Conservation (phyloP, 2,888 invertebrate species). For the Sinotaia quadrata region DNA sequence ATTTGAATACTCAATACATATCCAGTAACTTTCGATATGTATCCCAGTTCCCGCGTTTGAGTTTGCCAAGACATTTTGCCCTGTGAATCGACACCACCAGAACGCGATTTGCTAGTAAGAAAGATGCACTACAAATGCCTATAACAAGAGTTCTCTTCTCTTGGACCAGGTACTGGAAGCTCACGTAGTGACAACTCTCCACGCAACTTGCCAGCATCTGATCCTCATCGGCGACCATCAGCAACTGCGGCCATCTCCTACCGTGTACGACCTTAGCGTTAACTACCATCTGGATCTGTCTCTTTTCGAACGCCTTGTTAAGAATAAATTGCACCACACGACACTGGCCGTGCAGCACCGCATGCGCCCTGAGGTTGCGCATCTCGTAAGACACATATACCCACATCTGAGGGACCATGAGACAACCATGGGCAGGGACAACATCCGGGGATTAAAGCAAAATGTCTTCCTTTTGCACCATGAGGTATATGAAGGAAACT, state of each 20-base stretch:
- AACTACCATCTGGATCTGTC: constrained; percentile 82
- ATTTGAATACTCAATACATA: too few relatives aligned
- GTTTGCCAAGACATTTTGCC: too few relatives aligned
- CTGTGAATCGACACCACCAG: too few relatives aligned
- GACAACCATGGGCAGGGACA: constrained; percentile 39
- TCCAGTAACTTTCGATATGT: too few relatives aligned
- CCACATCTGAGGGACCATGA: constrained; percentile 49
- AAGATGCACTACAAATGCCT: too few relatives aligned
- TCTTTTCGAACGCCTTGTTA: constrained; percentile 85
- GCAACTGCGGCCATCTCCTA: constrained; percentile 83
- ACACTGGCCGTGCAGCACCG: constrained; percentile 77
- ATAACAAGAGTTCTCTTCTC: too few relatives aligned
- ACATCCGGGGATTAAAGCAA: constrained; percentile 46
- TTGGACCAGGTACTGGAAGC: constrained; percentile 86
- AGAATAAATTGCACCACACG: constrained; percentile 78
- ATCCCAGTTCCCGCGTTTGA: too few relatives aligned
- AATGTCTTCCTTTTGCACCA: constrained; percentile 56
- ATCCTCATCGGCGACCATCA: constrained; percentile 88
- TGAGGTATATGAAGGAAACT: constrained; percentile 37
- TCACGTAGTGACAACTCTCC: constrained; percentile 85
- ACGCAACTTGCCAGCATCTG: constrained; percentile 82
- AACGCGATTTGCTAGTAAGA: too few relatives aligned
- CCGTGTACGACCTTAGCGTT: constrained; percentile 79
- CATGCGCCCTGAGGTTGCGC: constrained; percentile 61
- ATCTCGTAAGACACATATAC: constrained; percentile 54